Percentiles rank a stretch among this genome's conserved stretches.
phyloP scores from a whole-genome alignment of 2,888 invertebrate genomes.

The Caenorhabditis zanzibari region DNA sequence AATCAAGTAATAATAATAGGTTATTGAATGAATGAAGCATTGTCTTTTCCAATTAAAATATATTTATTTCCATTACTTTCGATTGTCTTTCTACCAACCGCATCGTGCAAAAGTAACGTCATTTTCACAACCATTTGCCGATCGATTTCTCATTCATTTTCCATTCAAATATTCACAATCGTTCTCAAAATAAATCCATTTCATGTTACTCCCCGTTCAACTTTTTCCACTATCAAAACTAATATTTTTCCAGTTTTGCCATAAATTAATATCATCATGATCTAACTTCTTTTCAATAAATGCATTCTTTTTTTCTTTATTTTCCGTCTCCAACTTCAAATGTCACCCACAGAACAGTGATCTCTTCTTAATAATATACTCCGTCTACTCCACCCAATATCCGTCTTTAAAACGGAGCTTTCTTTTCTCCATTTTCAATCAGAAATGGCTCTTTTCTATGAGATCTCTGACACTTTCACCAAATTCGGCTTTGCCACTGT shows the following conservation, averaged over 20 bases:
- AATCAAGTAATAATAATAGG: no score
- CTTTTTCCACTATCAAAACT: slow-evolving; percentile 19
- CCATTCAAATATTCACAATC: no score
- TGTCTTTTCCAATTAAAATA: no score
- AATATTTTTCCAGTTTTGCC: slow-evolving; percentile 41
- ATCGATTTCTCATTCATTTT: no score
- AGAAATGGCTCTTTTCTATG: slow-evolving; percentile 16
- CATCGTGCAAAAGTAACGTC: no score
- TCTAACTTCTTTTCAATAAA: slow-evolving; percentile 17
- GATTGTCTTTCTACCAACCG: no score
- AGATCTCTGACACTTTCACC: slow-evolving; percentile 12
- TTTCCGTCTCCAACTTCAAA: not conserved
- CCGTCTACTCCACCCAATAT: not conserved
- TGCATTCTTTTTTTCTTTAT: not conserved
- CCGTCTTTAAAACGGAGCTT: no score
- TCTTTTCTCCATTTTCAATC: not conserved
- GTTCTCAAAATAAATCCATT: no score
- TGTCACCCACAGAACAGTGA: slow-evolving; percentile 4
- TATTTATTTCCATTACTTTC: no score
- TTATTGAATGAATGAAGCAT: no score
- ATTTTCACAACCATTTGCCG: no score
- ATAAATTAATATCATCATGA: slow-evolving; percentile 32
- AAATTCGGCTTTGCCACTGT: slow-evolving; percentile 20
- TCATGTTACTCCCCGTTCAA: no score
- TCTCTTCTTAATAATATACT: slow-evolving; percentile 4